These are phyloP conservation scores for Sturmia bella DNA, from an alignment of 2,888 invertebrate genomes.

Conservation along the genomic window DNA sequence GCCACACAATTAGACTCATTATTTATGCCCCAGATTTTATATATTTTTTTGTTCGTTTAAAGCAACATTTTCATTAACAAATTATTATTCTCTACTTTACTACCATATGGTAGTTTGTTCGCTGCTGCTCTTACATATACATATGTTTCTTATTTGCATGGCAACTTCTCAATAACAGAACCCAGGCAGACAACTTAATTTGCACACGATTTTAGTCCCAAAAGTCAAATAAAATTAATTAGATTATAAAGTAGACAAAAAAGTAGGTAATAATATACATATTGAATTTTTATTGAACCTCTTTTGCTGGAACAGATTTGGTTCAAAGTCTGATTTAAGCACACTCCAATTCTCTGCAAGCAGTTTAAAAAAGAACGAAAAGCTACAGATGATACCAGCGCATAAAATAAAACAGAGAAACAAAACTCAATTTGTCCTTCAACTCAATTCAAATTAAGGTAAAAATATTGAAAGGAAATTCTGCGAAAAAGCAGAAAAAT, in stretches of 20 bases:
- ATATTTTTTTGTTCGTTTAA: no score
- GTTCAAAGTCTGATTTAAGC: not conserved
- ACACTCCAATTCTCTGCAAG: slow-evolving; percentile 15
- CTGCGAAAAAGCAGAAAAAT: not conserved
- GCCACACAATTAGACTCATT: no score
- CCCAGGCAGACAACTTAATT: slow-evolving; percentile 46
- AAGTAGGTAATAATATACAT: slow-evolving; percentile 19
- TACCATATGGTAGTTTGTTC: not conserved
- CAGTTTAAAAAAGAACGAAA: slow-evolving; percentile 25
- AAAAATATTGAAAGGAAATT: slow-evolving; percentile 39
- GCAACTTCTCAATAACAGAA: not conserved
- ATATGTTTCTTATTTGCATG: slow-evolving; percentile 5
- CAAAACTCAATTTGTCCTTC: slow-evolving; percentile 48
- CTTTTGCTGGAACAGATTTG: not conserved
- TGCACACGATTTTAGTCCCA: slow-evolving; percentile 15
- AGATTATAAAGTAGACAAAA: slow-evolving; percentile 50
- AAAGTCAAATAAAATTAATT: slow-evolving; percentile 60
- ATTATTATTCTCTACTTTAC: not conserved
- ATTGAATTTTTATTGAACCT: not conserved
- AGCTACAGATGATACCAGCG: not conserved
- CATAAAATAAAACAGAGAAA: not conserved
- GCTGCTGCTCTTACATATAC: not conserved
- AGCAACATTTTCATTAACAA: no score
- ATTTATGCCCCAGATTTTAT: no score
- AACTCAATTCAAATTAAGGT: slow-evolving; percentile 53